Percentiles rank a stretch among this genome's conserved stretches.
phyloP scores from a whole-genome alignment of 53 echinoderm and acorn worm species.

The Holothuria scabra region DNA sequence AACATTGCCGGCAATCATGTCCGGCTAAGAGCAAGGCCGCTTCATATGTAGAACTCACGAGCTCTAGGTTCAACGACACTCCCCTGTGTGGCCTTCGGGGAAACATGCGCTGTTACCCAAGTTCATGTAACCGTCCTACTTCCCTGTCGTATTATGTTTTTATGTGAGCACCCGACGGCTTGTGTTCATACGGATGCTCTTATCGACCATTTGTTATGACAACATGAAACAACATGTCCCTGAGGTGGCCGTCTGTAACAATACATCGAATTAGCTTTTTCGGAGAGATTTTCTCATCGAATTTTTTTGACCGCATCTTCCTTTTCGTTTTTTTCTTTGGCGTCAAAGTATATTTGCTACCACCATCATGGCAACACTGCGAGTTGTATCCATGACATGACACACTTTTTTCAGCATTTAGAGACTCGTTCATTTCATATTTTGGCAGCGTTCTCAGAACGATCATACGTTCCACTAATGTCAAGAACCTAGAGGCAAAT shows the following conservation, averaged over 20 bases:
- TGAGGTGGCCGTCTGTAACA: constrained; percentile 18
- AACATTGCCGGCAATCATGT: no score
- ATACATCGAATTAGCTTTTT: constrained; percentile 15
- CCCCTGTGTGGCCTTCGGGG: constrained; percentile 40
- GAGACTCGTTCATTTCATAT: no score
- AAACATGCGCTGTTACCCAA: constrained; percentile 19
- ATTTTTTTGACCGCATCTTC: no score
- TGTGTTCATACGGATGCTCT: constrained; percentile 22
- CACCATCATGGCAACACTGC: no score
- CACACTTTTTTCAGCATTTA: no score
- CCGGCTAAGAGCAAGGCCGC: constrained; percentile 18
- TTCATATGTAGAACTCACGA: constrained; percentile 28
- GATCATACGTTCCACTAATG: no score
- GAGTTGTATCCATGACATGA: no score
- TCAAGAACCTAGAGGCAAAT: no score
- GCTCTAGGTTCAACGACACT: constrained; percentile 44
- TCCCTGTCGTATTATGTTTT: background rate
- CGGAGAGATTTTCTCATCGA: constrained; percentile 9
- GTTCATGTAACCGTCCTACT: constrained; percentile 41
- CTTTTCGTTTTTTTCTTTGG: no score
- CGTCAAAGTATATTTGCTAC: no score
- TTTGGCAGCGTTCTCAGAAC: no score
- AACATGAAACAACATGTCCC: constrained; percentile 2
- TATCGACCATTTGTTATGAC: constrained; percentile 7
- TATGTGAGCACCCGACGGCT: constrained; percentile 26